Conservation (phyloP, 2,113 vertebrate genomes). For the Galbula dea region DNA sequence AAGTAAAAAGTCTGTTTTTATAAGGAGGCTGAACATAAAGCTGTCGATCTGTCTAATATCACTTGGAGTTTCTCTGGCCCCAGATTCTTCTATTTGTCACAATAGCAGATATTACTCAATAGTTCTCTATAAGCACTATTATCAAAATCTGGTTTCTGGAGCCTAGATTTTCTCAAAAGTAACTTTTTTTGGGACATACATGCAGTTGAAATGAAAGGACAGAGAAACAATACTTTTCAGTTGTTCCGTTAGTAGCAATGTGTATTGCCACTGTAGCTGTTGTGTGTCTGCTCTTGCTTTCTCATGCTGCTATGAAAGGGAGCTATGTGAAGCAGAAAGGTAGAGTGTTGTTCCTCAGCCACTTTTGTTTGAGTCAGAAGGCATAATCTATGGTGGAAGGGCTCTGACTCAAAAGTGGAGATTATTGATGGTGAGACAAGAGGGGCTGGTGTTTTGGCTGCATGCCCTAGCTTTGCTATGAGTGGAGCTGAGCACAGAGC, state of each 20-base stretch:
- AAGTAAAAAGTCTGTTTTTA: neutral
- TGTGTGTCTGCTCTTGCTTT: neutral
- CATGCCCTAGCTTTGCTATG: neutral
- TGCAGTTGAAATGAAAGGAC: neutral
- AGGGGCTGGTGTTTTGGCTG: neutral
- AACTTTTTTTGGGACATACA: neutral
- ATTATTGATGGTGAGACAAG: neutral
- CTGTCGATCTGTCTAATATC: neutral
- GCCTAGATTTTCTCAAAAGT: neutral
- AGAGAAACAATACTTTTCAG: neutral
- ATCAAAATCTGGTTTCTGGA: neutral
- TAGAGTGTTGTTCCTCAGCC: rapidly evolving
- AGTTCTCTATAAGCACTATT: neutral
- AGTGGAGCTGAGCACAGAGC: neutral
- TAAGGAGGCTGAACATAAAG: neutral
- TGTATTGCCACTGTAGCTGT: neutral
- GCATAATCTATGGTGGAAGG: neutral
- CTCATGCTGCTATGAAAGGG: neutral
- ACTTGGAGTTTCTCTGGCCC: neutral
- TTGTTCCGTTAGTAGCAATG: neutral
- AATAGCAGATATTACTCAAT: neutral
- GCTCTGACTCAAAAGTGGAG: neutral
- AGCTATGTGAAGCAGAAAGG: neutral
- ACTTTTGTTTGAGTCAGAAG: neutral
- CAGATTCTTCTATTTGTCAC: neutral